Base-by-base conservation (phyloP, 2,797 vertebrate species). In the Pseudochirops cupreus region DNA sequence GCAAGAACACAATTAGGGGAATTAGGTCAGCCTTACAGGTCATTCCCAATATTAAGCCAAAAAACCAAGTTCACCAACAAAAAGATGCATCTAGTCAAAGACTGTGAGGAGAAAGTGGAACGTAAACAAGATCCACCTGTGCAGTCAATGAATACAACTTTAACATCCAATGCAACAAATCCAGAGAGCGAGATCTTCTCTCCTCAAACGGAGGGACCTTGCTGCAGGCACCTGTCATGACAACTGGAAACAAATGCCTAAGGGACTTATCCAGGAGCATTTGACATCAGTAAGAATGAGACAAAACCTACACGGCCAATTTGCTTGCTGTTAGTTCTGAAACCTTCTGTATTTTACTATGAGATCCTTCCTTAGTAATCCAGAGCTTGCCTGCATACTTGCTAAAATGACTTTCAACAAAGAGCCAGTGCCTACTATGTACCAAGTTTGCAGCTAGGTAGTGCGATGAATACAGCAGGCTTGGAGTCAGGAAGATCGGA, bases 1-100 rank as follows among this genome's bases (percentile, higher is more conserved):
- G 99, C 98, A 99, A 99, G 98, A 99, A 99, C 98, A 99, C 99
- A 98, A 99, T 99, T 50, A 99, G 99, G 16, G 98, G 99, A 28
- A 99, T 99, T 96, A 98, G 99, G 96, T 99, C 99, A 57, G 98
- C 99, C 92, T 99, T 99, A 99, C 99, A 99, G 98, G 99, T 99
- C 98, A 98, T 99, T 98, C 99, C 99, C 97, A 99, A 99, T 98
- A 99, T 99, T 96, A 99, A 98, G 97, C 16, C 98, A 99, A 98
- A 99, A 99, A 98, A 98, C 99, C 1, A 99, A 99, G 46, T 98
- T 98, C 29, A 98, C 97, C 1, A 99, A 99, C 95, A 99, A 99
- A 98, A 99, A 99, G 99, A 98, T 99, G 98, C 98, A 99, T 96
- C 98, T 99, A 98, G 99, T 99, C 92, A 99, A 99, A 98, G 99